Percentiles rank a stretch among this genome's conserved stretches.
Conservation (phyloP, 2,888 invertebrate genomes). For the Sesia bembeciformis region DNA sequence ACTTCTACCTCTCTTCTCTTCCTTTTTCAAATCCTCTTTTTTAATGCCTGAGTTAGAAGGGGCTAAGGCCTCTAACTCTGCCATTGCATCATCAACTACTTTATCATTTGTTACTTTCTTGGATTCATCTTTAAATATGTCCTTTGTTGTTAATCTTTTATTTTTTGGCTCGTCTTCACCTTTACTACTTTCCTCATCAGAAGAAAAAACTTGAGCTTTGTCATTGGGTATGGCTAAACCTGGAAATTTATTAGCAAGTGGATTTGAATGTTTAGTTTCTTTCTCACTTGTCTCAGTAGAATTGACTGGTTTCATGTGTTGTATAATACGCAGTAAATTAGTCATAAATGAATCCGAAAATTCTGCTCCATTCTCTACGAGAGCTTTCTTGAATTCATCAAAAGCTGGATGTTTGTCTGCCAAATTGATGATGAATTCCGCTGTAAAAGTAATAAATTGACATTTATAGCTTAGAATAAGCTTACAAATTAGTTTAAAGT, state of each 20-base stretch:
- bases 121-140: constrained; percentile 55
- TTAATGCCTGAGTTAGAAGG: constrained; percentile 70
- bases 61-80: constrained; percentile 88
- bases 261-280: constrained; percentile 49
- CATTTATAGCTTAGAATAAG: background rate
- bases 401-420: constrained; percentile 91
- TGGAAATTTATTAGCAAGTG: constrained; percentile 82
- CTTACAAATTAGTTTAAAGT: no score
- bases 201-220: constrained; percentile 55
- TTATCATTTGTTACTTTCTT: constrained; percentile 36
- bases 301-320: constrained; percentile 88
- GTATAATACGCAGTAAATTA: constrained; percentile 94
- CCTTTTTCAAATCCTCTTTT: constrained; percentile 19
- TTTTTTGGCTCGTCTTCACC: constrained; percentile 34
- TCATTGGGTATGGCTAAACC: constrained; percentile 88
- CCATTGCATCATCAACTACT: constrained; percentile 87
- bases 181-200: constrained; percentile 51
- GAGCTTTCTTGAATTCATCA: constrained; percentile 89
- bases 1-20: constrained; percentile 29
- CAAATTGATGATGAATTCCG: constrained; percentile 97
- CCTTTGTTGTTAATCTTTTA: constrained; percentile 52
- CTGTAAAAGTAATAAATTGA: constrained; percentile 69
- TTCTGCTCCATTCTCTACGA: constrained; percentile 94
- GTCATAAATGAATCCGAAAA: constrained; percentile 96
- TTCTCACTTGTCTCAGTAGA: constrained; percentile 31